A percentile compares a stretch with the other conserved stretches of the same genome.
These are phyloP conservation scores for Antheraea mylitta DNA, from an alignment of 1,140 invertebrate species.

Conservation along the genomic window DNA sequence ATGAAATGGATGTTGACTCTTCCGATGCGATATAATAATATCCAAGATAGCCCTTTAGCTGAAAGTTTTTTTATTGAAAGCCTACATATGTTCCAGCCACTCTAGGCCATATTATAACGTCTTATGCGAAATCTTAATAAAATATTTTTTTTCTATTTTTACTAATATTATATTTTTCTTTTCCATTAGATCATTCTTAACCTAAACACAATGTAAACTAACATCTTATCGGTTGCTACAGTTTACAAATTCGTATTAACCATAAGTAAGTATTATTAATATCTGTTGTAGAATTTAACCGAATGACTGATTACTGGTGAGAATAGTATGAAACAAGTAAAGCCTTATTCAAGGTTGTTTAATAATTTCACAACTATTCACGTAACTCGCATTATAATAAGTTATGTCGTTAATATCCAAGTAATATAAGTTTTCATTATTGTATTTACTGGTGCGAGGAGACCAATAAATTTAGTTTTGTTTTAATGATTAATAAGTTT, in stretches of 20 bases:
- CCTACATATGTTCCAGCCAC: too few relatives aligned
- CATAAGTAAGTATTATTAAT: background rate
- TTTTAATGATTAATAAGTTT: slow-evolving; percentile 14
- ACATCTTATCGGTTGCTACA: too few relatives aligned
- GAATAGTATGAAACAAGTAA: background rate
- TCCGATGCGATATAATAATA: too few relatives aligned
- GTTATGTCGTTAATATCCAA: slow-evolving; percentile 11
- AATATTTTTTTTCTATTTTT: too few relatives aligned
- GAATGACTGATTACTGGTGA: background rate
- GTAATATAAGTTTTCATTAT: slow-evolving; percentile 14
- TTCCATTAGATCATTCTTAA: too few relatives aligned
- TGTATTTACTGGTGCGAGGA: background rate
- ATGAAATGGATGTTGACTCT: too few relatives aligned
- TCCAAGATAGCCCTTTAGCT: too few relatives aligned
- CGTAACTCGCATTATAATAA: slow-evolving; percentile 9
- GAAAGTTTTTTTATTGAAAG: too few relatives aligned
- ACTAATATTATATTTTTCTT: too few relatives aligned
- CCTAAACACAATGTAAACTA: too few relatives aligned
- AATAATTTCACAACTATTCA: slow-evolving; percentile 7
- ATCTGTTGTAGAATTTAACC: background rate
- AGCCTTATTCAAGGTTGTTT: background rate
- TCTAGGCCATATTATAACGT: too few relatives aligned
- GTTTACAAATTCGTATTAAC: background rate
- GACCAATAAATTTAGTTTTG: slow-evolving; percentile 22
- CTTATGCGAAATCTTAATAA: too few relatives aligned